Conservation (phyloP, 2,888 invertebrate species). For the Nebria brevicollis region DNA sequence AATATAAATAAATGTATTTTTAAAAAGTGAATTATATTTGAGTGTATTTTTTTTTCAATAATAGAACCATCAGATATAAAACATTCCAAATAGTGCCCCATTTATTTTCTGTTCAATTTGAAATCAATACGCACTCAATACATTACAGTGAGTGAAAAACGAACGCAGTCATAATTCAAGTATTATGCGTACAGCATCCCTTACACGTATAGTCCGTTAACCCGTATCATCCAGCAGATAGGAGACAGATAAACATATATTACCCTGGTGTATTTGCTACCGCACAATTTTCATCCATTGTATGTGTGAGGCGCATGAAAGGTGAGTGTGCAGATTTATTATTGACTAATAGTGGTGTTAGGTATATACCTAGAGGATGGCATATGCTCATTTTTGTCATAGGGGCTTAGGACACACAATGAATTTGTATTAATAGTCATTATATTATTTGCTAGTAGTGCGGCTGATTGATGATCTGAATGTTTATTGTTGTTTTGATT, state of each 20-base stretch:
- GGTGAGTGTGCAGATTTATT: not conserved
- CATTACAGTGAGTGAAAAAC: not conserved
- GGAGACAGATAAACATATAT: not conserved
- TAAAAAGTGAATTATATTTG: too few species aligned
- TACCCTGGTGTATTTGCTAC: not conserved
- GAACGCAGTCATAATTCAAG: not conserved
- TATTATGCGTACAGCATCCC: not conserved
- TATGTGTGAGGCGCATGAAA: not conserved
- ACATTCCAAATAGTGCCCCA: not conserved
- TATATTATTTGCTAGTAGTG: not conserved
- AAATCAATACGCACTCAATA: conserved; percentile 1
- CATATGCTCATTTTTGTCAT: not conserved
- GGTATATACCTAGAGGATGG: not conserved
- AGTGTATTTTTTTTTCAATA: not conserved
- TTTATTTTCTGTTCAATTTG: not conserved
- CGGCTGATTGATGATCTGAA: not conserved
- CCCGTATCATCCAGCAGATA: not conserved
- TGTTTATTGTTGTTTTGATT: not conserved
- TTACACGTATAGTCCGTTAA: not conserved
- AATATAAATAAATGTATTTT: too few species aligned
- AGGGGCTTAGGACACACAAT: not conserved
- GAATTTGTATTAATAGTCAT: not conserved
- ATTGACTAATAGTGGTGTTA: not conserved
- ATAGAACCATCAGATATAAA: not conserved
- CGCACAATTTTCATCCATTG: not conserved